Base-by-base conservation (phyloP, 2,888 invertebrate genomes). In the Neoaliturus tenellus region DNA sequence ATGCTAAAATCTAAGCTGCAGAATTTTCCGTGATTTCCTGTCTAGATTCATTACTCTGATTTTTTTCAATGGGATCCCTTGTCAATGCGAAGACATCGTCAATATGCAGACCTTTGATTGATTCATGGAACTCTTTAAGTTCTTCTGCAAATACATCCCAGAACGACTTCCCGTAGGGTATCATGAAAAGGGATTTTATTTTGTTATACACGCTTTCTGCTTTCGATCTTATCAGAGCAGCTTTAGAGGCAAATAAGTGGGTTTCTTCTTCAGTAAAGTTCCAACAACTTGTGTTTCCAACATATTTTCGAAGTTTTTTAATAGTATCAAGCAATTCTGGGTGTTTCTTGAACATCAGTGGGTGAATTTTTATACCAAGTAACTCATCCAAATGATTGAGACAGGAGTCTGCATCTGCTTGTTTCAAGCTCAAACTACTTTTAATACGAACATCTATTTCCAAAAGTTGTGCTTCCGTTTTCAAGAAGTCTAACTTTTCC, bases 301-400 rank as follows among this genome's bases (percentile, higher is more conserved):
- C 94, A 90, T 97, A 97, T 67, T 85, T 86, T 80, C 86, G 87
- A 87, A 92, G 91, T 85, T 95, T 93, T 88, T 95, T 95, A 80
- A 97, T 93, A 0, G 96, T 96, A 88, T 96, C 95, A 69, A 97
- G 92, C 87, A 95, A 93, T 69, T 94, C 93, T 0, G 96, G 95
- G 91, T 97, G 96, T 87, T 97, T 97, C 83, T 96, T 93, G 58
- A 98, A 90, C 95, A 96, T 96, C 28, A 96, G 90, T 0, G 95
- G 93, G 85, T 94, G 94, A 28, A 95, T 89, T 5, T 94, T 91
- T 84, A 95, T 88, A 8, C 92, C 92, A 89, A 92, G 88, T 87
- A 92, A 90, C 85, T 94, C 93, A 62, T 95, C 94, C 86, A 97
- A 91, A 0, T 94, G 91, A 80, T 94, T 93, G 44, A 97, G 90